Evolutionary conservation across 2,113 vertebrate genomes (phyloP).

Genomic region (Chionomys nivalis): DNA sequence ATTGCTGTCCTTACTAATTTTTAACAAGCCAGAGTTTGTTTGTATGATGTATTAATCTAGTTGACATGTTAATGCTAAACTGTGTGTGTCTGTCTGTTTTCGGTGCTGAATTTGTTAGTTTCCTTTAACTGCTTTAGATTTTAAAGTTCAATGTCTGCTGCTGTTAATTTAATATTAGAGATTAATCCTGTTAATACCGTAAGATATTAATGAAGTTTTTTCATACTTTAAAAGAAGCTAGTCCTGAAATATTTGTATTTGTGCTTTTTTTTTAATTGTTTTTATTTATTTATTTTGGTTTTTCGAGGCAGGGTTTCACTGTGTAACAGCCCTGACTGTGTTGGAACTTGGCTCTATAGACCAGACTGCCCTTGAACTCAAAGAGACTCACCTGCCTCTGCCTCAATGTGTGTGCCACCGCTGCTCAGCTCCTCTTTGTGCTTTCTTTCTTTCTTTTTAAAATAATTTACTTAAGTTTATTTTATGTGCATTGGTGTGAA

Average conservation of each 20-base stretch:
- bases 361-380: background rate
- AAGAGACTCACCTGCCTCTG: background rate
- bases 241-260: constrained; percentile 13
- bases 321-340: background rate
- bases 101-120: constrained; percentile 53
- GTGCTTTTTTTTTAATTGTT: background rate
- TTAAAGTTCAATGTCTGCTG: constrained; percentile 30
- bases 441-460: background rate
- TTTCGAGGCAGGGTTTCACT: background rate
- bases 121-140: constrained; percentile 38
- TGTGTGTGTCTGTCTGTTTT: constrained; percentile 32
- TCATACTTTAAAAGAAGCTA: constrained; percentile 14
- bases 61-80: constrained; percentile 55
- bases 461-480: no score
- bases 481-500: no score
- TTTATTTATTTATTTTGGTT: background rate
- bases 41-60: constrained; percentile 47
- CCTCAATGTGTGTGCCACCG: fast-evolving
- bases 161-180: constrained; percentile 55
- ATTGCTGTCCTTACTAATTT: constrained; percentile 59
- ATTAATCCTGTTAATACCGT: background rate
- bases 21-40: constrained; percentile 53
- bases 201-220: constrained; percentile 49
- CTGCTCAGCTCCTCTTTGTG: background rate
- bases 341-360: background rate